phyloP scores from a whole-genome alignment of 2,113 vertebrate species.

The Gobio gobio region DNA sequence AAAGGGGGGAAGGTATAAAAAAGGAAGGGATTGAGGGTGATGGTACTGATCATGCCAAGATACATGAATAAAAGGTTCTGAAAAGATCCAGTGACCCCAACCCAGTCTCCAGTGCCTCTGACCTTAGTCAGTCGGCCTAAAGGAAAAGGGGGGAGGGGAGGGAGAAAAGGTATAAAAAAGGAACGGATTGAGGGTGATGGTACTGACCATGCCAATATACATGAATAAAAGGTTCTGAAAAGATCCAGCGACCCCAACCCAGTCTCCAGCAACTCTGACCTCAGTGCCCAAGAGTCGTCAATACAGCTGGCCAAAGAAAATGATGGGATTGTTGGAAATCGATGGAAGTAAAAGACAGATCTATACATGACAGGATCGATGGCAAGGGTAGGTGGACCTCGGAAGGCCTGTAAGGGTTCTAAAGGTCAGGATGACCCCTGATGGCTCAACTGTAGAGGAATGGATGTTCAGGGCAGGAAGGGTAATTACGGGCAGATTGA shows the following conservation, averaged over 20 bases:
- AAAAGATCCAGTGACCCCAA: background rate
- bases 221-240: background rate
- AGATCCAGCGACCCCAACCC: background rate
- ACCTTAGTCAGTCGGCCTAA: too few relatives aligned
- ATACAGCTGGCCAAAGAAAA: background rate
- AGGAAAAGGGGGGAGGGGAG: too few relatives aligned
- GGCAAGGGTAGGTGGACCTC: background rate
- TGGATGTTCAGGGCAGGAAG: background rate
- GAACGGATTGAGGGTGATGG: background rate
- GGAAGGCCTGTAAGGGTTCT: background rate
- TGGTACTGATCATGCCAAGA: background rate
- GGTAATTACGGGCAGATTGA: background rate
- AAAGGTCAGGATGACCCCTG: conserved; percentile 4
- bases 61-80: background rate
- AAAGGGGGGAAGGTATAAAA: background rate
- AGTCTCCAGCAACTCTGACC: conserved; percentile 16
- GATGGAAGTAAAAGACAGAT: background rate
- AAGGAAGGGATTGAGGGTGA: background rate
- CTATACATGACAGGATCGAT: background rate
- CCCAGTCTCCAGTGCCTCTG: background rate
- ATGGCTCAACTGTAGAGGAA: background rate
- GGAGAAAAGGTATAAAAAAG: background rate
- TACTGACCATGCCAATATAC: background rate
- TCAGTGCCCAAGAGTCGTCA: background rate
- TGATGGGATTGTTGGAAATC: conserved; percentile 4